A percentile compares a stretch with the other conserved stretches of the same genome.
phyloP scores from a whole-genome alignment of 1,140 invertebrate genomes.

The Philotrypesis tridentata region DNA sequence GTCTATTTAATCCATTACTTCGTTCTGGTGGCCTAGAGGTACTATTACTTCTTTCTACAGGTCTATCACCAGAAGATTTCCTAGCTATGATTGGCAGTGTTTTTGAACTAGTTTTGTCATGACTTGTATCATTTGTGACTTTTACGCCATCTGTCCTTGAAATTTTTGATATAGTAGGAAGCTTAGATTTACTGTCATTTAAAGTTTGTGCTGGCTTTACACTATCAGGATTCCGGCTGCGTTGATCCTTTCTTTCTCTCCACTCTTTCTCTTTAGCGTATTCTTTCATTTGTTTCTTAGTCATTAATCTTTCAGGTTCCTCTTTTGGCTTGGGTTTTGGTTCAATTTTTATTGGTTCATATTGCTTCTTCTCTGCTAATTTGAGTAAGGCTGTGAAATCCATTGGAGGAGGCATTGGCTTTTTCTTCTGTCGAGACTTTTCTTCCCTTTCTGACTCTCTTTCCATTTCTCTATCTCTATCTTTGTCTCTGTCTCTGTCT shows the following conservation, averaged over 20 bases:
- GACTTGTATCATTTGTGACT: not conserved
- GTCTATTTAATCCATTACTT: slow-evolving; percentile 11
- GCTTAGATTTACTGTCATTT: slow-evolving; percentile 12
- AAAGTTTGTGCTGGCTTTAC: slow-evolving; percentile 17
- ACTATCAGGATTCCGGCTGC: slow-evolving; percentile 37
- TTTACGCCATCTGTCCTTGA: slow-evolving; percentile 9
- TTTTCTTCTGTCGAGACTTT: slow-evolving; percentile 77
- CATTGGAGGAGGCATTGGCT: slow-evolving; percentile 80
- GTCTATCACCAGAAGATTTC: slow-evolving; percentile 48
- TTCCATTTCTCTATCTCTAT: slow-evolving; percentile 53
- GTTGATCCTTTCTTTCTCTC: slow-evolving; percentile 72
- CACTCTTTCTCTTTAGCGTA: slow-evolving; percentile 77
- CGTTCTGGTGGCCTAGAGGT: slow-evolving; percentile 30
- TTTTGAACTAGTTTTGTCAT: slow-evolving; percentile 32
- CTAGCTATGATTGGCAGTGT: slow-evolving; percentile 36
- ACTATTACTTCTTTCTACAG: slow-evolving; percentile 40
- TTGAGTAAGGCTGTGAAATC: slow-evolving; percentile 84
- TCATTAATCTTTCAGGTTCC: slow-evolving; percentile 82
- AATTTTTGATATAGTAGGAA: not conserved
- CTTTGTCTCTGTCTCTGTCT: slow-evolving; percentile 43
- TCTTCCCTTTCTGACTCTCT: slow-evolving; percentile 65
- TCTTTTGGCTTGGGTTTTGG: slow-evolving; percentile 76
- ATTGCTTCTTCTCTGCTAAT: slow-evolving; percentile 87
- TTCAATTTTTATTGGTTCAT: slow-evolving; percentile 82
- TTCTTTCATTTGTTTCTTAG: slow-evolving; percentile 86